phyloP scores from a whole-genome alignment of 2,797 vertebrate genomes.

The Dermochelys coriacea region DNA sequence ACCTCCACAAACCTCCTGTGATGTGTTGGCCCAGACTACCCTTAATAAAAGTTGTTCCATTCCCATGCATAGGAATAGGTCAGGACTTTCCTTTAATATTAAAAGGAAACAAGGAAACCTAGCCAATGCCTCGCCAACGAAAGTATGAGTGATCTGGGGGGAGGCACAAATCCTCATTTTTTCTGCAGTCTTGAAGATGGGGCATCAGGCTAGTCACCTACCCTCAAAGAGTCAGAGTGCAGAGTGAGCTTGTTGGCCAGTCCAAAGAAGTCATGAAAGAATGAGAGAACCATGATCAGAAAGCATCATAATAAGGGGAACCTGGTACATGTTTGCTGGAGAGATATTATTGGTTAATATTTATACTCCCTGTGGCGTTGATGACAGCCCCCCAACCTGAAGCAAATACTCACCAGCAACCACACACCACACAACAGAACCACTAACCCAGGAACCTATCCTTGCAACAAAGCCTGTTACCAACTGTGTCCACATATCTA shows the following conservation, averaged over 20 bases:
- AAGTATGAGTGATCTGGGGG: not conserved
- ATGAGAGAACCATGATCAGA: not conserved
- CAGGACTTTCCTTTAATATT: not conserved
- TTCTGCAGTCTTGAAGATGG: not conserved
- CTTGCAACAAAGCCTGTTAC: no score
- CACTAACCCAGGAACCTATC: no score
- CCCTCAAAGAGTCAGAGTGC: not conserved
- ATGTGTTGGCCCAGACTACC: not conserved
- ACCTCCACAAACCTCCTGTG: not conserved
- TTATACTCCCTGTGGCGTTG: not conserved
- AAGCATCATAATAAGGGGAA: not conserved
- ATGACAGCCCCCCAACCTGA: not conserved
- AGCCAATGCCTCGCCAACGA: not conserved
- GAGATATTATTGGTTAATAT: not conserved
- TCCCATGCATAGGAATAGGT: not conserved
- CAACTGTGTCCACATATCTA: no score
- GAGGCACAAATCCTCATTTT: not conserved
- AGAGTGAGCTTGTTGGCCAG: accelerated
- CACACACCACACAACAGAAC: no score
- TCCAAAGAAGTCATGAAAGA: not conserved
- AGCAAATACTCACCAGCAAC: no score
- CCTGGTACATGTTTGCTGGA: not conserved
- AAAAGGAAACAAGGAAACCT: not conserved
- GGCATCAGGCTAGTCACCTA: not conserved
- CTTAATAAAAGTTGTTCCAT: not conserved